Percentiles rank a stretch among this genome's conserved stretches.
phyloP scores from a whole-genome alignment of 2,113 vertebrate genomes.

The Sorex fumeus region DNA sequence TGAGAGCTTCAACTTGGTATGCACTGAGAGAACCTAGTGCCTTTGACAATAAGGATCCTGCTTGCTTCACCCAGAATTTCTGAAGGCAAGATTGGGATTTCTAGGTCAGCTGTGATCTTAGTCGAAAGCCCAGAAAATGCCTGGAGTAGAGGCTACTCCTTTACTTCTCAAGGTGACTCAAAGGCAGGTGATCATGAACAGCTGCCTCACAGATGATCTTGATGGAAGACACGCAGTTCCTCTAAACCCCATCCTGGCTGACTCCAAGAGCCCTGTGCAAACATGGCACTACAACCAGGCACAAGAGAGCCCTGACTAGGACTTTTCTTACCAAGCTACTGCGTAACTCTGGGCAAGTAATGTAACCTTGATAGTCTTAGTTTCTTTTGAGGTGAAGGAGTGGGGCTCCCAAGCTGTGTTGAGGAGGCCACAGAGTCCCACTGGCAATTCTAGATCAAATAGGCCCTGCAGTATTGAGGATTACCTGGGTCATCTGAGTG shows the following conservation, averaged over 20 bases:
- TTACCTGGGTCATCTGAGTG: too few relatives aligned
- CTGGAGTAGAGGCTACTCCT: not conserved
- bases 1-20: not conserved
- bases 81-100: slow-evolving; percentile 48
- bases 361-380: slow-evolving; percentile 1
- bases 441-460: too few relatives aligned
- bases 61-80: slow-evolving; percentile 52
- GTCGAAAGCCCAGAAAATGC: slow-evolving; percentile 14
- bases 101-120: not conserved
- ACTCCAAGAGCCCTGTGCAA: not conserved
- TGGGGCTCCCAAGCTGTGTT: too few relatives aligned
- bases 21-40: not conserved
- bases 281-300: not conserved
- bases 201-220: not conserved
- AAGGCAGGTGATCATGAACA: not conserved
- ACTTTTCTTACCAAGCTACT: not conserved
- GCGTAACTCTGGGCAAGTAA: not conserved
- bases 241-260: not conserved
- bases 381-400: too few relatives aligned
- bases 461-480: too few relatives aligned
- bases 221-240: not conserved
- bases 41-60: not conserved
- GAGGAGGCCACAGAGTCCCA: too few relatives aligned
- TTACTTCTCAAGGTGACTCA: not conserved
- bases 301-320: not conserved